Percentiles rank a stretch among this genome's conserved stretches.
Conservation (phyloP, 2,797 vertebrate genomes). For the Scarus forsteni region DNA sequence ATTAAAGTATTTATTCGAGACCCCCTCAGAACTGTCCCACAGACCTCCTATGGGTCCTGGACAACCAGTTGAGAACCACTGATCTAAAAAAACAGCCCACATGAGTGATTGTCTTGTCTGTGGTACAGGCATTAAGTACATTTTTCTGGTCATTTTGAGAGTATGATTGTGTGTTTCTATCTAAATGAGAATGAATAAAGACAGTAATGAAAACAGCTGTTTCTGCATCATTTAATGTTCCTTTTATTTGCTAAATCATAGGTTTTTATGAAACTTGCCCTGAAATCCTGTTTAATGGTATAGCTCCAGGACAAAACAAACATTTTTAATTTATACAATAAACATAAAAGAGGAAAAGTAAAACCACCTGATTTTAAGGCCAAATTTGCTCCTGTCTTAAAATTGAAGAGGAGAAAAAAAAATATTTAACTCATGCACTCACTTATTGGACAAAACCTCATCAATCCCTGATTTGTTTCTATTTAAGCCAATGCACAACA, state of each 20-base stretch:
- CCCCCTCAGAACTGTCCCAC: too few species aligned
- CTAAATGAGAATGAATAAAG: conserved; percentile 60
- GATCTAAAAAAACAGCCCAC: too few species aligned
- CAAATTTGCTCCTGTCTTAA: conserved; percentile 25
- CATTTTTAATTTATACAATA: conserved; percentile 21
- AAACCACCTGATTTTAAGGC: conserved; percentile 15
- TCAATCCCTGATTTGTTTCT: conserved; percentile 57
- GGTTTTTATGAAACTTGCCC: conserved; percentile 11
- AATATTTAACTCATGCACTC: conserved; percentile 17
- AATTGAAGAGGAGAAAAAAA: conserved; percentile 19
- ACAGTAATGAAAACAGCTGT: conserved; percentile 18
- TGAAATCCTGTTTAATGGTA: conserved; percentile 40
- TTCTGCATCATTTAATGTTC: conserved; percentile 44
- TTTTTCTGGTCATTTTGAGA: conserved; percentile 6
- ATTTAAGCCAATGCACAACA: conserved; percentile 30
- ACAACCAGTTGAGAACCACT: too few species aligned
- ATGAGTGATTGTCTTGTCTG: not conserved
- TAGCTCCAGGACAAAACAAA: conserved; percentile 22
- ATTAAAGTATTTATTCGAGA: too few species aligned
- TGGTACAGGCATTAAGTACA: not conserved
- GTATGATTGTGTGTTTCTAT: conserved; percentile 36
- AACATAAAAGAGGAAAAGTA: conserved; percentile 1
- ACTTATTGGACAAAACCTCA: conserved; percentile 15
- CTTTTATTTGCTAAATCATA: conserved; percentile 29
- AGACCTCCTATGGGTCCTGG: too few species aligned